Conservation (phyloP, 2,888 invertebrate species). For the Brachyopa scutellaris region DNA sequence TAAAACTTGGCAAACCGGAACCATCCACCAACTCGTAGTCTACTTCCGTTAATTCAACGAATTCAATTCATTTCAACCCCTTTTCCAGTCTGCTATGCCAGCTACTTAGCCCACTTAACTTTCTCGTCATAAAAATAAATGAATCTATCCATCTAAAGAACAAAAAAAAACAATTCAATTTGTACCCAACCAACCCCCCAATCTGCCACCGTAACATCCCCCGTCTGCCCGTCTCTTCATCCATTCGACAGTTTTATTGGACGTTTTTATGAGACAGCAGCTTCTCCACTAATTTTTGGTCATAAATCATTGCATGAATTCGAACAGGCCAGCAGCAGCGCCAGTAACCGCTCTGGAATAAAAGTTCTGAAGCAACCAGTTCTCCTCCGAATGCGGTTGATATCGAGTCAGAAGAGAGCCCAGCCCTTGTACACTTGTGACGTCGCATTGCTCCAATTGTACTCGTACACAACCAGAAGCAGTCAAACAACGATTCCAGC, state of each 20-base stretch:
- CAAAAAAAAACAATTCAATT: not conserved
- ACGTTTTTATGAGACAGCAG: conserved; percentile 69
- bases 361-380: conserved; percentile 34
- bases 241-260: conserved; percentile 16
- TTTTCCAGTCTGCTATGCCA: not conserved
- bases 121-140: not conserved
- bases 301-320: conserved; percentile 74
- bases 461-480: conserved; percentile 15
- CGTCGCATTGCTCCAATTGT: not conserved
- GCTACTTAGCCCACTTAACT: not conserved
- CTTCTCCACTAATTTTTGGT: conserved; percentile 65
- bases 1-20: no score
- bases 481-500: conserved; percentile 12
- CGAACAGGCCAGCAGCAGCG: conserved; percentile 68
- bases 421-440: conserved; percentile 1
- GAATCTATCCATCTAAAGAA: not conserved
- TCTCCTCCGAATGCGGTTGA: conserved; percentile 7
- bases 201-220: not conserved
- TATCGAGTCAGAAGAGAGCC: conserved; percentile 1
- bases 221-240: no score
- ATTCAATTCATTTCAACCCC: not conserved
- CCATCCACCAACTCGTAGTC: no score
- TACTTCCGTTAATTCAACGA: no score
- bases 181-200: not conserved
- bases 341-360: conserved; percentile 5